These are phyloP conservation scores for Anhinga anhinga DNA, from an alignment of 2,113 vertebrate species.

Conservation along the genomic window DNA sequence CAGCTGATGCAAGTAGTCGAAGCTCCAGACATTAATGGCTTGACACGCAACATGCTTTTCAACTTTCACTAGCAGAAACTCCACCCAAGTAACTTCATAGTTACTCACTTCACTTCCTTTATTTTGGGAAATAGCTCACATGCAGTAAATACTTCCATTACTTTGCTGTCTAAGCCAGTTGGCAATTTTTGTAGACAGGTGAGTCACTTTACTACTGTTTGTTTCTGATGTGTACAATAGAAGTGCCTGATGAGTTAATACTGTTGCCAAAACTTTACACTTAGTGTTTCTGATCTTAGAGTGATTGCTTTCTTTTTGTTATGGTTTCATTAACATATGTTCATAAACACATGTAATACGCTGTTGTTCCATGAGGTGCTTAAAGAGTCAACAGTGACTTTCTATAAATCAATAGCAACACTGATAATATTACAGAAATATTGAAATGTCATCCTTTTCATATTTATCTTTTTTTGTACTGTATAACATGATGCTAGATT, in stretches of 20 bases:
- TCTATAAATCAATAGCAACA: background rate
- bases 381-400: background rate
- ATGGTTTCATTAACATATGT: background rate
- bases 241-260: background rate
- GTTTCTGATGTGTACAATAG: background rate
- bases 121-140: background rate
- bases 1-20: background rate
- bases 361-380: background rate
- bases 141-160: background rate
- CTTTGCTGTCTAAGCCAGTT: background rate
- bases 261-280: background rate
- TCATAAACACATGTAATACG: background rate
- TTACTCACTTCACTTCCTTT: background rate
- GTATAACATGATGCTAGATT: background rate
- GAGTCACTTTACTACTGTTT: background rate
- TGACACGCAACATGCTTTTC: accelerated
- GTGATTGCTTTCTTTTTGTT: background rate
- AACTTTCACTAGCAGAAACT: background rate
- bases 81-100: background rate
- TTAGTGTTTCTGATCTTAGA: background rate
- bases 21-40: background rate
- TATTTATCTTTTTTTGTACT: background rate
- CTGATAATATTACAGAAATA: background rate
- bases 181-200: background rate
- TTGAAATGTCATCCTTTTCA: background rate